Evolutionary conservation across 1,140 invertebrate species (phyloP).

Genomic region (Babylonia areolata): DNA sequence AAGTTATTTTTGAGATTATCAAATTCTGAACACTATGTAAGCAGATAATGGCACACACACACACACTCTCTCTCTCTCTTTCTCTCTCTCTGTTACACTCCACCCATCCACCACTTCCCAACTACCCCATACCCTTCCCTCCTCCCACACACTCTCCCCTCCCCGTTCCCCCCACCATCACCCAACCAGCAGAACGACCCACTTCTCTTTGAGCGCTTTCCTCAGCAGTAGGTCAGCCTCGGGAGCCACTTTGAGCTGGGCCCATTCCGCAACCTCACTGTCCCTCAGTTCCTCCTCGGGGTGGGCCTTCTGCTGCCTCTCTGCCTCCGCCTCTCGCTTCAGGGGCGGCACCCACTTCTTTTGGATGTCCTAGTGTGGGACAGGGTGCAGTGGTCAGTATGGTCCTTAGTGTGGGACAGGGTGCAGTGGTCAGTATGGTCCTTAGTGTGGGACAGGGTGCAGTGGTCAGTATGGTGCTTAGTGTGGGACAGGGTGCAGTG

Average conservation of each 20-base stretch:
- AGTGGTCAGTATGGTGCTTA: no score
- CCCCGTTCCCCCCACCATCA: not conserved
- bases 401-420: no score
- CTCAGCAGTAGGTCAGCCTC: not conserved
- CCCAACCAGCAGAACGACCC: not conserved
- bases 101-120: not conserved
- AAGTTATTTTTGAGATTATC: no score
- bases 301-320: not conserved
- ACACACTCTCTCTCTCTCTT: slow-evolving; percentile 23
- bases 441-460: no score
- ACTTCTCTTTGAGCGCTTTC: slow-evolving; percentile 20
- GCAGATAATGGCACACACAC: slow-evolving; percentile 36
- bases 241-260: slow-evolving; percentile 12
- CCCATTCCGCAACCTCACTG: not conserved
- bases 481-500: no score
- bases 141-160: not conserved
- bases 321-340: not conserved
- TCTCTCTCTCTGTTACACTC: not conserved
- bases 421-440: no score
- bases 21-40: no score
- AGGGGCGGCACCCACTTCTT: not conserved
- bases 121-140: not conserved
- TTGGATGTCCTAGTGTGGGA: not conserved
- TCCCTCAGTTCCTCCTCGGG: slow-evolving; percentile 33
- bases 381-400: no score